phyloP scores from a whole-genome alignment of 2,113 vertebrate species.

The Raphicerus campestris region DNA sequence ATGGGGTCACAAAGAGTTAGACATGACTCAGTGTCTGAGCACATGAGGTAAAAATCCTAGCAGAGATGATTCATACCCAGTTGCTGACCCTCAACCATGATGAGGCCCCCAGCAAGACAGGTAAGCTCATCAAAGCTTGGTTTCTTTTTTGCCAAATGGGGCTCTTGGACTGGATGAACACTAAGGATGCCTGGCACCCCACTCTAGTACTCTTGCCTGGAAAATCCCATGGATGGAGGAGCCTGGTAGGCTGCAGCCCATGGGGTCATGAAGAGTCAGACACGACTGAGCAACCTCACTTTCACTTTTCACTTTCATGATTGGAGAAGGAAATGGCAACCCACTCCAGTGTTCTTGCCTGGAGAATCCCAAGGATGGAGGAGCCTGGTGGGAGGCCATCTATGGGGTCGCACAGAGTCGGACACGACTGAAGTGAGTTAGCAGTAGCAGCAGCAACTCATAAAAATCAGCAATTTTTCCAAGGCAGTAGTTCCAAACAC shows the following conservation, averaged over 20 bases:
- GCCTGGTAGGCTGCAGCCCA: no score
- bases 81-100: not conserved
- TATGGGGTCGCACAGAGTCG: no score
- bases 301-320: no score
- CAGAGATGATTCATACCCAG: not conserved
- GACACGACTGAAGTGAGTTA: no score
- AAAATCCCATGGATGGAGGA: no score
- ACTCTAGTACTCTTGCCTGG: no score
- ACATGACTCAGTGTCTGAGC: not conserved
- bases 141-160: not conserved
- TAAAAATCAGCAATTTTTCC: not conserved
- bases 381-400: no score
- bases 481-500: not conserved
- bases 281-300: fast-evolving
- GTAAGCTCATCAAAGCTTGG: not conserved
- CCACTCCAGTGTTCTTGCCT: no score
- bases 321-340: no score
- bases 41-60: not conserved
- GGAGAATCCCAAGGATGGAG: no score
- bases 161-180: not conserved
- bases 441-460: not conserved
- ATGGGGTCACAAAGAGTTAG: not conserved
- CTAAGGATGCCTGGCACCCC: not conserved
- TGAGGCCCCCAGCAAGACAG: not conserved
- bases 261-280: fast-evolving